Conservation (phyloP, 1,140 invertebrate genomes). For the Drosophila miranda region DNA sequence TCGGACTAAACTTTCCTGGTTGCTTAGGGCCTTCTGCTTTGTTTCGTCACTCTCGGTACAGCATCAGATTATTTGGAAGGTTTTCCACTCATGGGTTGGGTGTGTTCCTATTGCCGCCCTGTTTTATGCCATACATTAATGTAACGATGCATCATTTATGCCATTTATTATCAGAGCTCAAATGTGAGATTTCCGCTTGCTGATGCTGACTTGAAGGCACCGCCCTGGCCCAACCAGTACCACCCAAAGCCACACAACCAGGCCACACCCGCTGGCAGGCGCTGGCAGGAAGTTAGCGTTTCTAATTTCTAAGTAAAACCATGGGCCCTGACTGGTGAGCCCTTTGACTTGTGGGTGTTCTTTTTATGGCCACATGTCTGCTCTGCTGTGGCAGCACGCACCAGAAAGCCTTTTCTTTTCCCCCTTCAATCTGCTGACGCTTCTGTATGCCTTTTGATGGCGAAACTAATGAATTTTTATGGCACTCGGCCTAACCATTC, state of each 20-base stretch:
- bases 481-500: constrained; percentile 21
- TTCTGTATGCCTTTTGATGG: constrained; percentile 49
- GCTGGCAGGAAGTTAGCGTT: constrained; percentile 36
- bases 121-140: constrained; percentile 74
- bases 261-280: constrained; percentile 19
- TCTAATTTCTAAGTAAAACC: constrained; percentile 43
- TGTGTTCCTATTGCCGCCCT: constrained; percentile 18
- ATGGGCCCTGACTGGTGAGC: constrained; percentile 10
- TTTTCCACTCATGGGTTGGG: too few species aligned
- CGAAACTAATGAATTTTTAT: constrained; percentile 78
- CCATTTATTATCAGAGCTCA: constrained; percentile 75
- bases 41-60: constrained; percentile 25
- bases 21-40: background rate
- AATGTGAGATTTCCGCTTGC: constrained; percentile 63
- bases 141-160: constrained; percentile 80
- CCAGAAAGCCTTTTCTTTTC: background rate
- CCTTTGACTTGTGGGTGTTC: constrained; percentile 24
- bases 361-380: constrained; percentile 30
- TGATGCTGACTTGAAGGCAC: constrained; percentile 1
- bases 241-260: background rate
- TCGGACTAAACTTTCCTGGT: background rate
- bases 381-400: too few species aligned
- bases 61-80: constrained; percentile 35
- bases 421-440: constrained; percentile 32
- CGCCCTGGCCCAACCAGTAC: too few species aligned